Evolutionary conservation across 2,888 invertebrate genomes (phyloP).

Genomic region (Eupithecia centaureata): DNA sequence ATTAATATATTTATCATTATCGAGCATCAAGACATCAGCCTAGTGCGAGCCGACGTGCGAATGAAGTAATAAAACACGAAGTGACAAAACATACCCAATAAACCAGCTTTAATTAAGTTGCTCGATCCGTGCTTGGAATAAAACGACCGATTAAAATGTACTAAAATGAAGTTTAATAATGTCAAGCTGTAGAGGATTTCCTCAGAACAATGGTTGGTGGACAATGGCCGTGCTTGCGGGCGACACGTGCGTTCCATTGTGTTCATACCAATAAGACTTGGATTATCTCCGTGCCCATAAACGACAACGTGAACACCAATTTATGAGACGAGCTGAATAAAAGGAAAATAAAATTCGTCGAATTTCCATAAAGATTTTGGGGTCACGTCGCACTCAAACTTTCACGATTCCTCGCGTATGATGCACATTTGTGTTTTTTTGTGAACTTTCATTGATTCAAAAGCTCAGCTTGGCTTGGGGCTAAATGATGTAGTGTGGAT

Average conservation of each 20-base stretch:
- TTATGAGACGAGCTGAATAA: slow-evolving; percentile 47
- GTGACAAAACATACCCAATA: neutral
- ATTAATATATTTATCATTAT: neutral
- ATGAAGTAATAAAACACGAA: slow-evolving; percentile 7
- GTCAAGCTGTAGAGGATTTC: slow-evolving; percentile 75
- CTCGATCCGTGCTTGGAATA: slow-evolving; percentile 13
- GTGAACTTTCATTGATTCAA: neutral
- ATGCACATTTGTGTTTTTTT: neutral
- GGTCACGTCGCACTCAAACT: slow-evolving; percentile 15
- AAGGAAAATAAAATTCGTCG: slow-evolving; percentile 14
- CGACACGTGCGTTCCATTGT: slow-evolving; percentile 77
- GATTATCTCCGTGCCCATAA: slow-evolving; percentile 39
- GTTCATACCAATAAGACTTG: slow-evolving; percentile 62
- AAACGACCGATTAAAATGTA: slow-evolving; percentile 14
- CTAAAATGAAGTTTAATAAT: slow-evolving; percentile 45
- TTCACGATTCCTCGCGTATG: slow-evolving; percentile 1
- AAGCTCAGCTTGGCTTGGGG: too few species aligned
- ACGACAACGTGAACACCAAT: slow-evolving; percentile 50
- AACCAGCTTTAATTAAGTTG: slow-evolving; percentile 8
- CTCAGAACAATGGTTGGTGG: slow-evolving; percentile 74
- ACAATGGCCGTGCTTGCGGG: slow-evolving; percentile 67
- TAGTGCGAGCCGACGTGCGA: neutral
- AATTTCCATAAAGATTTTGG: slow-evolving; percentile 15
- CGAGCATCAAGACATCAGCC: neutral
- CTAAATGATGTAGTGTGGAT: too few species aligned